phyloP scores from a whole-genome alignment of 2,113 vertebrate genomes.

The Lathamus discolor region DNA sequence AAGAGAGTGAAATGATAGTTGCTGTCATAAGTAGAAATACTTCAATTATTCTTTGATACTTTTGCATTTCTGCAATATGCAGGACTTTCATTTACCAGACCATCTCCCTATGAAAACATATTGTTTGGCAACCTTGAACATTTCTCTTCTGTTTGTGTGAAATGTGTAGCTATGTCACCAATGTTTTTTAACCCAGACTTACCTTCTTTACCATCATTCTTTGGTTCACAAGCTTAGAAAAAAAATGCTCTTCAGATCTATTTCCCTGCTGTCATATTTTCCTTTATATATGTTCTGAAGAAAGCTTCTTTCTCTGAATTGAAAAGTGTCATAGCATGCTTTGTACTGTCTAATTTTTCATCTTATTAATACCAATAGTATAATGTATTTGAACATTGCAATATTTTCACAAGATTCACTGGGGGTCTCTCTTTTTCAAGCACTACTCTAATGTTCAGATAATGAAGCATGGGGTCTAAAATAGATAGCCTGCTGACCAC shows the following conservation, averaged over 20 bases:
- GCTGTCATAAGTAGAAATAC: conserved; percentile 14
- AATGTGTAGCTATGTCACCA: background rate
- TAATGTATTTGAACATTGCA: conserved; percentile 38
- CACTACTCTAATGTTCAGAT: conserved; percentile 64
- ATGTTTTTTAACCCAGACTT: background rate
- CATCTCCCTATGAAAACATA: background rate
- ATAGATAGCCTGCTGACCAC: conserved; percentile 69
- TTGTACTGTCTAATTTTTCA: conserved; percentile 69
- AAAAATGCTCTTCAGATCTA: conserved; percentile 34
- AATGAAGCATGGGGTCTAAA: conserved; percentile 62
- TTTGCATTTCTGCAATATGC: background rate
- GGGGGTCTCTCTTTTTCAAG: conserved; percentile 67
- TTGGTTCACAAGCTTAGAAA: conserved; percentile 37
- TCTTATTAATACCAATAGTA: conserved; percentile 69
- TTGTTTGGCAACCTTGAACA: background rate
- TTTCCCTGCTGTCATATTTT: conserved; percentile 66
- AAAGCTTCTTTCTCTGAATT: conserved; percentile 55
- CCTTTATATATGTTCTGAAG: conserved; percentile 33
- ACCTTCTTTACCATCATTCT: conserved; percentile 27
- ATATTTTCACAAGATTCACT: conserved; percentile 73
- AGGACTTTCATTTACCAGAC: background rate
- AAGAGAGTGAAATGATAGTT: background rate
- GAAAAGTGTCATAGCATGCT: conserved; percentile 63
- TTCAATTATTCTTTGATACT: background rate
- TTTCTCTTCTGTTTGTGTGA: conserved; percentile 18